A percentile compares a stretch with the other conserved stretches of the same genome.
Evolutionary conservation across 2,797 vertebrate species (phyloP).

Genomic region (Philypnodon macrostomus): DNA sequence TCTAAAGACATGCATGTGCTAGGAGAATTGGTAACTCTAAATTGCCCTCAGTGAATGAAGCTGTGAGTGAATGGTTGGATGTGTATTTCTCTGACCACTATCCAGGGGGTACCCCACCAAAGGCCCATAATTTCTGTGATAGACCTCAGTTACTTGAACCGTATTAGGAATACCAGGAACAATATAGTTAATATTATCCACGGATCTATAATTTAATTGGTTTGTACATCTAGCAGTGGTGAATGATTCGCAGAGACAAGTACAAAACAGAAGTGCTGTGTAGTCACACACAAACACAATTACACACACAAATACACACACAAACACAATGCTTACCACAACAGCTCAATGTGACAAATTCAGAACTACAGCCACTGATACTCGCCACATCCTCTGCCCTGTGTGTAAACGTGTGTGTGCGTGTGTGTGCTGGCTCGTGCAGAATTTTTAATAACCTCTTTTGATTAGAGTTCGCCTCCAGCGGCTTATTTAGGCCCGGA

Average conservation of each 20-base stretch:
- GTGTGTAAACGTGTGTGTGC: conserved; percentile 32
- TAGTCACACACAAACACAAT: too few relatives aligned
- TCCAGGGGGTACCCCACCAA: too few relatives aligned
- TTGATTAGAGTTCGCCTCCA: conserved; percentile 77
- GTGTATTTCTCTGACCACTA: too few relatives aligned
- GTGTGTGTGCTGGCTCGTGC: conserved; percentile 58
- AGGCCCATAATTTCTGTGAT: too few relatives aligned
- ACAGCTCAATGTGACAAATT: conserved; percentile 48
- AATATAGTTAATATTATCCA: too few relatives aligned
- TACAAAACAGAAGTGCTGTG: conserved; percentile 69
- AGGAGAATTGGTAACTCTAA: too few relatives aligned
- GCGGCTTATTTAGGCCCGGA: conserved; percentile 80
- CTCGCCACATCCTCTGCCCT: conserved; percentile 60
- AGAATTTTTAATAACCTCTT: conserved; percentile 80
- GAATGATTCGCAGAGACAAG: conserved; percentile 71
- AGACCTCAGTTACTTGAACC: too few relatives aligned
- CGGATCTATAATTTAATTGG: conserved; percentile 16
- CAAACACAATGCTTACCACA: conserved; percentile 27
- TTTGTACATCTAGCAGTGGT: conserved; percentile 42
- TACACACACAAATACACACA: conserved; percentile 45
- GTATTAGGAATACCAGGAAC: too few relatives aligned
- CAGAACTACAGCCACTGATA: conserved; percentile 49
- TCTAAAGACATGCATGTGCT: too few relatives aligned
- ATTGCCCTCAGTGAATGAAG: too few relatives aligned
- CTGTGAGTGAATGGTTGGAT: too few relatives aligned